A percentile compares a stretch with the other conserved stretches of the same genome.
phyloP scores from a whole-genome alignment of 2,113 vertebrate genomes.

The Gobio gobio region DNA sequence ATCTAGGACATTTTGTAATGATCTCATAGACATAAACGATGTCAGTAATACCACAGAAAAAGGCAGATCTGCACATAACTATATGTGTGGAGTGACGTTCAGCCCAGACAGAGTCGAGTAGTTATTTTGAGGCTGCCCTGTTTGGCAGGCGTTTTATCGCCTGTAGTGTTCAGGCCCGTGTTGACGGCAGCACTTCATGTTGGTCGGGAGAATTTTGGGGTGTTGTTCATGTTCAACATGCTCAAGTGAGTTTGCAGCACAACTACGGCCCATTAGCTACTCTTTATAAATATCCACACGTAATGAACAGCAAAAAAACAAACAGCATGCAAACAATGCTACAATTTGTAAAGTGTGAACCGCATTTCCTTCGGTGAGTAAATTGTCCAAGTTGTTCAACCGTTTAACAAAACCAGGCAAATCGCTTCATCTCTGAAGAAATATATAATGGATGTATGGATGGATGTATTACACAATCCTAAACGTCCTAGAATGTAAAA shows the following conservation, averaged over 20 bases:
- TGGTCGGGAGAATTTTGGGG: slow-evolving; percentile 5
- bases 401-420: neutral
- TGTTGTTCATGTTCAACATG: slow-evolving; percentile 10
- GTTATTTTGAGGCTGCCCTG: slow-evolving; percentile 43
- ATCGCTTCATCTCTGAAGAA: neutral
- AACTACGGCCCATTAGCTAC: slow-evolving; percentile 8
- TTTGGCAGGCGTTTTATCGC: slow-evolving; percentile 27
- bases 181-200: slow-evolving; percentile 29
- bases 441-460: too few species aligned
- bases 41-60: slow-evolving; percentile 26
- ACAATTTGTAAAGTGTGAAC: slow-evolving; percentile 11
- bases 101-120: slow-evolving; percentile 25
- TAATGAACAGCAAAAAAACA: neutral
- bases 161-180: neutral
- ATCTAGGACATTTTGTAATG: slow-evolving; percentile 9
- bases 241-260: slow-evolving; percentile 1
- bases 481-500: too few species aligned
- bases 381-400: neutral
- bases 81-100: slow-evolving; percentile 6
- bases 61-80: slow-evolving; percentile 38
- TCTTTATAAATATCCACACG: neutral
- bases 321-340: neutral
- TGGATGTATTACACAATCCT: too few species aligned
- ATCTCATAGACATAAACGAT: slow-evolving; percentile 31
- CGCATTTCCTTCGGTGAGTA: neutral